These are phyloP conservation scores for Lota lota DNA, from an alignment of 2,113 vertebrate species.

Conservation along the genomic window DNA sequence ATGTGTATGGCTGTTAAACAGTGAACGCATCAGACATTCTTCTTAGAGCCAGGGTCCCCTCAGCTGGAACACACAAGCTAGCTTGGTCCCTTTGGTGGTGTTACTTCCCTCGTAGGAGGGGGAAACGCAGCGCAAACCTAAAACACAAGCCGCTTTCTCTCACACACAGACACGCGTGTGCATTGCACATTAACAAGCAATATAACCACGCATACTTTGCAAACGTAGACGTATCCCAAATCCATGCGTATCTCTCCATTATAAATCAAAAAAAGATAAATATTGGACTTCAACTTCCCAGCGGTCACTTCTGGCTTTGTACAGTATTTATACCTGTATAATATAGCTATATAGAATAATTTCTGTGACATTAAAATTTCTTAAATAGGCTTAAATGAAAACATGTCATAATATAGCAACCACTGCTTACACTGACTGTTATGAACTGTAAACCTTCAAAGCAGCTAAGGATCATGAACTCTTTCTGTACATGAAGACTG, in stretches of 20 bases:
- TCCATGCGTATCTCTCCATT: conserved; percentile 51
- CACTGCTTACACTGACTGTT: conserved; percentile 67
- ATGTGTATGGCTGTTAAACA: conserved; percentile 63
- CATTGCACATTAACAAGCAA: conserved; percentile 30
- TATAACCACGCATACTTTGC: conserved; percentile 3
- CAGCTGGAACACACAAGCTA: conserved; percentile 63
- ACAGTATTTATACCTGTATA: conserved; percentile 76
- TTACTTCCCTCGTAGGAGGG: conserved; percentile 46
- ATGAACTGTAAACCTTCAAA: conserved; percentile 73
- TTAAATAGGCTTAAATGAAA: conserved; percentile 69
- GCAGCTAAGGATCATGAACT: conserved; percentile 66
- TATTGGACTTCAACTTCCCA: conserved; percentile 77
- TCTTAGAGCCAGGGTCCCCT: conserved; percentile 64
- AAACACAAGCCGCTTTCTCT: conserved; percentile 65
- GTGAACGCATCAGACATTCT: conserved; percentile 61
- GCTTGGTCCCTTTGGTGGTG: conserved; percentile 73
- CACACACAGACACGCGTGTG: conserved; percentile 33
- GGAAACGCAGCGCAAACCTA: conserved; percentile 66
- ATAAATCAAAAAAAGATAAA: conserved; percentile 68
- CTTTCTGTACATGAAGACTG: conserved; percentile 41
- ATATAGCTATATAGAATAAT: conserved; percentile 72
- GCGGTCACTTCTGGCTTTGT: conserved; percentile 74
- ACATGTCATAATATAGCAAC: conserved; percentile 61
- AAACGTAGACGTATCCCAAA: conserved; percentile 41
- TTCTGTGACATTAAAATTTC: conserved; percentile 72